Evolutionary conservation across 1,140 invertebrate genomes (phyloP), one percentile per base, ranked within the genome.

Genomic region (Oscheius sp.): DNA sequence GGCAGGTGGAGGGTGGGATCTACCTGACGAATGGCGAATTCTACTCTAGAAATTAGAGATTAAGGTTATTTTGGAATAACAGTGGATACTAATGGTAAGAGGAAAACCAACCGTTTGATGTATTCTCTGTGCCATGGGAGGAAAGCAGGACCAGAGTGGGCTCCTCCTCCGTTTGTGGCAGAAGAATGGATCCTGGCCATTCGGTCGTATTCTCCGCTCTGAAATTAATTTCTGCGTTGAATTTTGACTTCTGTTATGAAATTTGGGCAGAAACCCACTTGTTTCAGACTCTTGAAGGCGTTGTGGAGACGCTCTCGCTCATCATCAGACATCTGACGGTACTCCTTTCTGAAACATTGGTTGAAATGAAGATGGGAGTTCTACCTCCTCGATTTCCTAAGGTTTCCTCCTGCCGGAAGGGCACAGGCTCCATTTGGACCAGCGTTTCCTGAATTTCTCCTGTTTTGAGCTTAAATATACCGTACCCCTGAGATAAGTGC

Each of bases 261-360:
- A 13, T 20, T n/a, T 10, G 10, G 38, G n/a, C 34, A 63, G 23
- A 31, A 67, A 55, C 45, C 20, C 31, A 68, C 65, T n/a, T 76
- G 64, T 68, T 85, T 85, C 10, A 85, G 67, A 32, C 73, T 59
- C 29, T 79, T 79, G 4, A 85, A 26, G 13, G 83, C 84, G n/a
- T 70, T 68, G 66, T 85, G 83, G 67, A 80, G 82, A 7, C 72
- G 59, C 0, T 70, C 42, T 64, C 82, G 59, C 61, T 86, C 83
- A 7, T 80, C 69, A 26, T 81, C 79, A 0, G 76, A 80, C 42
- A 86, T 34, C 70, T 75, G 78, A 13, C 84, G 68, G 73, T 85
- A 85, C 68, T 86, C 85, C 65, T 85, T 85, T 31, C 84, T n/a
- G n/a, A n/a, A n/a, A n/a, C n/a, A n/a, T n/a, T n/a, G n/a, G n/a